These are phyloP conservation scores for Coptodon rendalli DNA, from an alignment of 2,113 vertebrate species.

Conservation along the genomic window DNA sequence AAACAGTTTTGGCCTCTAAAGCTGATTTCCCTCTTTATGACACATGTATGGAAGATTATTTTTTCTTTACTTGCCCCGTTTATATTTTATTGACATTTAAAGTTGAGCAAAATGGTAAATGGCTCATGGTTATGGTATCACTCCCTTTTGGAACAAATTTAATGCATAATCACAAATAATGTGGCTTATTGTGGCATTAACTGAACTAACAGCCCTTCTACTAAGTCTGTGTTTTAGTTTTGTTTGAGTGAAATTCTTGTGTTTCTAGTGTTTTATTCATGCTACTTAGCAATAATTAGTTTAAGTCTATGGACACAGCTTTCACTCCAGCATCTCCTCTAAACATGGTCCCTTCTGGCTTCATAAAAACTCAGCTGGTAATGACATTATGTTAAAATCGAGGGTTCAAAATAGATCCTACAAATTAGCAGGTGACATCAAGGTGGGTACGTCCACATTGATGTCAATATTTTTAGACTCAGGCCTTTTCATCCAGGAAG, in stretches of 20 bases:
- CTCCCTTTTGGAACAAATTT: neutral
- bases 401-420: neutral
- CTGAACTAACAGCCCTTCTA: neutral
- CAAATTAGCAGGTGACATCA: neutral
- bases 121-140: neutral
- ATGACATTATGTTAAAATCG: neutral
- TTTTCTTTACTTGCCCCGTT: neutral
- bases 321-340: neutral
- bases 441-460: neutral
- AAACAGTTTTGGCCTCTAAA: neutral
- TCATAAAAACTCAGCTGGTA: neutral
- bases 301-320: neutral
- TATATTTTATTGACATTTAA: neutral
- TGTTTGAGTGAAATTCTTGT: neutral
- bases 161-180: neutral
- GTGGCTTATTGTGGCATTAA: neutral
- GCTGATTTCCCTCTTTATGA: neutral
- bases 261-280: neutral
- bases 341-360: neutral
- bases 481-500: neutral
- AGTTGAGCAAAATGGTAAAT: neutral
- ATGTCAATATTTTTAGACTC: neutral
- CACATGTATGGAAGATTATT: neutral
- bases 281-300: neutral
- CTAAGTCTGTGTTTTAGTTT: neutral